Evolutionary conservation across 2,797 vertebrate genomes (phyloP), one percentile per base, ranked within the genome.

Genomic region (Melopsittacus undulatus): DNA sequence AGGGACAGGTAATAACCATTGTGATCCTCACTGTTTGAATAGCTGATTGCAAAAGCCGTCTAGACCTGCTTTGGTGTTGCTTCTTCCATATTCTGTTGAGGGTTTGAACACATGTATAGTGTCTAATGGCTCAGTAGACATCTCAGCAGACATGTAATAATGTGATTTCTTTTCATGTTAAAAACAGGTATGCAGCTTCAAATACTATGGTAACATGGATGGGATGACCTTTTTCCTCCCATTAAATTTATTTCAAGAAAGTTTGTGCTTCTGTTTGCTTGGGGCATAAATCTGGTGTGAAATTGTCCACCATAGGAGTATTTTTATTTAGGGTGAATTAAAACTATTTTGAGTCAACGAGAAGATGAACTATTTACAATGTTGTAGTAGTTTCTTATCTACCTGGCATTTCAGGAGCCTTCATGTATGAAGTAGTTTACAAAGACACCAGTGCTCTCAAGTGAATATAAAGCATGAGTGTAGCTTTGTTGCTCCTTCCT

Each of bases 1-100:
- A 67, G 98, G 98, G 91, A 98, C 99, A 98, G 98, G 98, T 98
- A 98, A 94, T 49, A 54, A 56, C 36, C 54, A 3, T 24, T 3
- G 83, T 26, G 3, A 45, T 89, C 62, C 67, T 96, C 66, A 13
- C 52, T 90, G 79, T n/a, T 57, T 48, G 69, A 94, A 32, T 45
- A 85, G 56, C 22, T 18, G 54, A 69, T 49, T 42, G 48, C 26
- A 74, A 29, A 79, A 10, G 5, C 62, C 17, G 15, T 32, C 52
- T 10, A 48, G 36, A 13, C 40, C 43, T 94, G 59, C 40, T 92
- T 20, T 80, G 61, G 8, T 46, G 24, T 13, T 88, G 56, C 26
- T 61, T 14, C 36, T 51, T 83, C 36, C 3, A 0, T 8, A 1
- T 36, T 79, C 10, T 8, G 0, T 7, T 73, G 34, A 51, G 45